These are phyloP conservation scores for Cryptoprocta ferox DNA, from an alignment of 2,797 vertebrate genomes.

Conservation along the genomic window DNA sequence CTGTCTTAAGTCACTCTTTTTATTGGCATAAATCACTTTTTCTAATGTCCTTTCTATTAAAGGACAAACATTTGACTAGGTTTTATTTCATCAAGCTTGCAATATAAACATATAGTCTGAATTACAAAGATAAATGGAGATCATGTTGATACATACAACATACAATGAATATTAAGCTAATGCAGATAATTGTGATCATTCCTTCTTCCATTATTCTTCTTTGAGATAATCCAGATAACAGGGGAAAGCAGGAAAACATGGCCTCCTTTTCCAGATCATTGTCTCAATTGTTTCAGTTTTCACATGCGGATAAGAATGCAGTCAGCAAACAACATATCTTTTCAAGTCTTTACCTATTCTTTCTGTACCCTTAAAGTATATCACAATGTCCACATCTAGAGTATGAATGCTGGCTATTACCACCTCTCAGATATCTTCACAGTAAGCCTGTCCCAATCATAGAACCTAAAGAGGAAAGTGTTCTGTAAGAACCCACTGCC, in stretches of 20 bases:
- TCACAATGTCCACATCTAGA: neutral
- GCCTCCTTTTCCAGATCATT: neutral
- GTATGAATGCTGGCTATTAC: neutral
- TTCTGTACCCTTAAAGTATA: neutral
- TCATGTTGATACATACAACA: neutral
- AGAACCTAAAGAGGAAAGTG: neutral
- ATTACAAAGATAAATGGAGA: conserved; percentile 49
- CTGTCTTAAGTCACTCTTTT: conserved; percentile 19
- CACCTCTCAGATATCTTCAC: neutral
- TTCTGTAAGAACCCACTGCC: neutral
- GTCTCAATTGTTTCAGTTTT: neutral
- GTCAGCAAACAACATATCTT: neutral
- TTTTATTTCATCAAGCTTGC: neutral
- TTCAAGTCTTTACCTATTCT: neutral
- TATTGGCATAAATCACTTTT: neutral
- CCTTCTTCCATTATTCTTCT: neutral
- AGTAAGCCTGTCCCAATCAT: neutral
- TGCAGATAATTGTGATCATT: neutral
- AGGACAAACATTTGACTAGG: neutral
- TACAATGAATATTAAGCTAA: neutral
- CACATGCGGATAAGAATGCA: neutral
- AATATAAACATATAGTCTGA: neutral
- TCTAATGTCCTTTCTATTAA: neutral
- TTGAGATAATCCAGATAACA: neutral
- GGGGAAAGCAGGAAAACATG: neutral